Evolutionary conservation across 2,113 vertebrate genomes (phyloP).

Genomic region (Corythoichthys haematopterus): DNA sequence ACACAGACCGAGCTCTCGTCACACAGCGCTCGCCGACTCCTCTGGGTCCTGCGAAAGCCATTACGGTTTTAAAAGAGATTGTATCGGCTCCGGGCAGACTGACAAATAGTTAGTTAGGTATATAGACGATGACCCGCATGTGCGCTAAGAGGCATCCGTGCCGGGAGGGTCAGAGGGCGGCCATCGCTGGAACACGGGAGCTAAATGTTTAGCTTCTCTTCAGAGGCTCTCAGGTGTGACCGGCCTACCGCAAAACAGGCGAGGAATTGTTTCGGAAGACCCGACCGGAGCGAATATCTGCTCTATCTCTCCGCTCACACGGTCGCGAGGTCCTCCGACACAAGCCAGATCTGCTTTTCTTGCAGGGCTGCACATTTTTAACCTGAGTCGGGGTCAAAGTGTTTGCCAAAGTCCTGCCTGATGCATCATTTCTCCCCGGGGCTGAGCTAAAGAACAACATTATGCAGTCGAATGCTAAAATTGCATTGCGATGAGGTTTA

Average conservation of each 20-base stretch:
- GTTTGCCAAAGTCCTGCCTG: slow-evolving; percentile 56
- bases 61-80: slow-evolving; percentile 56
- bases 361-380: slow-evolving; percentile 59
- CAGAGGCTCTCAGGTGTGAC: slow-evolving; percentile 68
- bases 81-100: slow-evolving; percentile 57
- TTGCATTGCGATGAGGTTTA: slow-evolving; percentile 34
- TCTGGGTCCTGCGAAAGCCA: slow-evolving; percentile 62
- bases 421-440: slow-evolving; percentile 56
- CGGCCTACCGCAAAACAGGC: slow-evolving; percentile 52
- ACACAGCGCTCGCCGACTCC: slow-evolving; percentile 45
- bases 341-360: slow-evolving; percentile 64
- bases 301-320: slow-evolving; percentile 49
- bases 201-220: slow-evolving; percentile 63
- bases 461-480: slow-evolving; percentile 52
- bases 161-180: not conserved
- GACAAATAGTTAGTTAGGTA: slow-evolving; percentile 56
- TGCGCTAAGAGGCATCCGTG: slow-evolving; percentile 47
- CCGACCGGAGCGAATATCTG: slow-evolving; percentile 53
- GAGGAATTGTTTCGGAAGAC: slow-evolving; percentile 56
- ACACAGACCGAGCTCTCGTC: slow-evolving; percentile 46
- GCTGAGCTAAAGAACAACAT: slow-evolving; percentile 48
- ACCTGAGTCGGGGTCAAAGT: slow-evolving; percentile 53
- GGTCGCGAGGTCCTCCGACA: slow-evolving; percentile 31
- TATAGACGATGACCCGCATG: slow-evolving; percentile 36
- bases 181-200: slow-evolving; percentile 15